Conservation (phyloP, 2,113 vertebrate species). For the Sus scrofa region T2T-Sscrofa CM000815.6:86583501-86584000, state of each 20-base stretch:
- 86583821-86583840: neutral
- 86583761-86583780: neutral
- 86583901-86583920: neutral
- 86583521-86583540: too few species aligned
- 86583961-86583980: neutral
- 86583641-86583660: too few species aligned
- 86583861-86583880: neutral
- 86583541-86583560: too few species aligned
- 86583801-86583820: neutral
- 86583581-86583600: too few species aligned
- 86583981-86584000: neutral
- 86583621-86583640: too few species aligned
- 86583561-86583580: too few species aligned
- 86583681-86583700: neutral
- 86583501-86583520: too few species aligned
- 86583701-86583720: neutral
- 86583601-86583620: too few species aligned
- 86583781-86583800: neutral
- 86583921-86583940: neutral
- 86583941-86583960: neutral
- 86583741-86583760: too few species aligned
- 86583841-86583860: neutral
- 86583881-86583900: too few species aligned
- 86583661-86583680: too few species aligned
- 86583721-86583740: neutral